phyloP scores from a whole-genome alignment of 2,888 invertebrate species.

The Polyommatus icarus region DNA sequence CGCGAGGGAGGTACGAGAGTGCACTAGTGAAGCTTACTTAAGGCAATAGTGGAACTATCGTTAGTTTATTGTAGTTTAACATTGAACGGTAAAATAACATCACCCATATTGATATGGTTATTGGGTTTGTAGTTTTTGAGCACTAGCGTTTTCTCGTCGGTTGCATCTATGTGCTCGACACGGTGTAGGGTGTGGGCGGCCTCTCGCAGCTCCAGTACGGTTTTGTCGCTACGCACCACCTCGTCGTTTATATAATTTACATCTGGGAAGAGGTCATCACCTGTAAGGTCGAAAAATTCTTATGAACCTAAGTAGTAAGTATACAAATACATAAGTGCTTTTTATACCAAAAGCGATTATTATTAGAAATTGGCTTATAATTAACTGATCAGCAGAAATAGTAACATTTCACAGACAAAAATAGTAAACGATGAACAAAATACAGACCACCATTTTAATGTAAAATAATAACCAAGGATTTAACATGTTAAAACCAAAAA shows the following conservation, averaged over 20 bases:
- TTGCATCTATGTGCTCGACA: conserved; percentile 48
- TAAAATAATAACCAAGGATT: too few relatives aligned
- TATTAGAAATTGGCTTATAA: too few relatives aligned
- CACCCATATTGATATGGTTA: conserved; percentile 68
- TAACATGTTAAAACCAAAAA: too few relatives aligned
- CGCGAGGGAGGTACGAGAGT: conserved; percentile 33
- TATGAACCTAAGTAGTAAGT: neutral
- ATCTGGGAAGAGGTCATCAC: conserved; percentile 73
- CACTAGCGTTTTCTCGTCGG: conserved; percentile 47
- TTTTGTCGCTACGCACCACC: conserved; percentile 52
- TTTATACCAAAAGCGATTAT: neutral
- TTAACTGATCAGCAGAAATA: too few relatives aligned
- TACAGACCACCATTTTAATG: too few relatives aligned
- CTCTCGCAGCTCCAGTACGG: conserved; percentile 60
- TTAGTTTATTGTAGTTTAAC: conserved; percentile 41
- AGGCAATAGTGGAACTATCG: conserved; percentile 47
- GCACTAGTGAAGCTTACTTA: conserved; percentile 61
- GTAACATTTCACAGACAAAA: too few relatives aligned
- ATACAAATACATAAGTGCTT: neutral
- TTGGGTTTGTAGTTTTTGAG: conserved; percentile 58
- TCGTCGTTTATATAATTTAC: conserved; percentile 60
- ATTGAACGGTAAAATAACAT: conserved; percentile 50
- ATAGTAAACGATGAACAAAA: too few relatives aligned
- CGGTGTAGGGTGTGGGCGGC: conserved; percentile 56
- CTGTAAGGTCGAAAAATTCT: conserved; percentile 56